phyloP scores from a whole-genome alignment of 2,888 invertebrate genomes.

The Taphrorychus bicolor region DNA sequence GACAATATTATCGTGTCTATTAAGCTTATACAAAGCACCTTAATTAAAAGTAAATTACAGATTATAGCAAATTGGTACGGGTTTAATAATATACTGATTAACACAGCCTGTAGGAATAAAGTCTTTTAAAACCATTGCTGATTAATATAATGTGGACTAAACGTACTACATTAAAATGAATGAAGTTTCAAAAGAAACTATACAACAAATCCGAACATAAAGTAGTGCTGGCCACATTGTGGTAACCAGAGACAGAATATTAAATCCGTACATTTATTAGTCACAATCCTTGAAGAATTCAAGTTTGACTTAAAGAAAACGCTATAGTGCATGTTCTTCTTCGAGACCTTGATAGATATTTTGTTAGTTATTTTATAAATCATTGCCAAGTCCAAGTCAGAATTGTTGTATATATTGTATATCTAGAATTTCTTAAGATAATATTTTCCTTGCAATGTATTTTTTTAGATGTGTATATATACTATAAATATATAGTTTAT shows the following conservation, averaged over 20 bases:
- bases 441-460: conserved; percentile 61
- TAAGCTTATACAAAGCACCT: conserved; percentile 23
- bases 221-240: too few relatives aligned
- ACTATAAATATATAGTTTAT: conserved; percentile 50
- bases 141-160: too few relatives aligned
- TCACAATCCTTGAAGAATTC: background rate
- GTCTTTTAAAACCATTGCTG: background rate
- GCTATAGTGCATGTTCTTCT: conserved; percentile 29
- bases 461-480: conserved; percentile 61
- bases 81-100: background rate
- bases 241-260: background rate
- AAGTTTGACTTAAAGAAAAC: background rate
- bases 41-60: background rate
- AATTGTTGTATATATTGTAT: conserved; percentile 59
- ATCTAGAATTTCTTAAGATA: conserved; percentile 59
- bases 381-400: conserved; percentile 52
- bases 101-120: background rate
- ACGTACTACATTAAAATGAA: too few relatives aligned
- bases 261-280: conserved; percentile 14
- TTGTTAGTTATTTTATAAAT: conserved; percentile 29
- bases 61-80: background rate
- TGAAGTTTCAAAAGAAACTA: too few relatives aligned
- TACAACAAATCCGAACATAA: too few relatives aligned
- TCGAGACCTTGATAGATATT: conserved; percentile 17
- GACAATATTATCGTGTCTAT: conserved; percentile 56